These are phyloP conservation scores for Porites divaricata DNA, from an alignment of 92 coral and sea anemone species.

Conservation along the genomic window DNA sequence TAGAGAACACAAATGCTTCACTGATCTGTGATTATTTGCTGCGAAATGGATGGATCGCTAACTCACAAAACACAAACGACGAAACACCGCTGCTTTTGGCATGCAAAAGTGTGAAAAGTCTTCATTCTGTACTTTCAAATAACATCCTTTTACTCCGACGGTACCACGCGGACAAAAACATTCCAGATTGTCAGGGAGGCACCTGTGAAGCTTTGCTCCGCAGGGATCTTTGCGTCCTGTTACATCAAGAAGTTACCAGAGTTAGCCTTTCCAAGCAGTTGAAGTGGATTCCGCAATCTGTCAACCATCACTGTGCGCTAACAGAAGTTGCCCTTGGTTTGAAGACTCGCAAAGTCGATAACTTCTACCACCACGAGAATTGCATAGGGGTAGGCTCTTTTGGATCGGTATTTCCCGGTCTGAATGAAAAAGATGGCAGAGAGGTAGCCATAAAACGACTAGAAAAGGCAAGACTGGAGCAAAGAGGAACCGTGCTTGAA, in stretches of 20 bases:
- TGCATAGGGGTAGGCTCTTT: slow-evolving; percentile 58
- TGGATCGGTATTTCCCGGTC: slow-evolving; percentile 49
- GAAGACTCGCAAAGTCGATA: slow-evolving; percentile 7
- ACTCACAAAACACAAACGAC: neutral
- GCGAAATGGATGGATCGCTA: neutral
- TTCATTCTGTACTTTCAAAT: no score
- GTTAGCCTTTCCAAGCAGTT: slow-evolving; percentile 26
- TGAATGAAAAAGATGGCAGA: slow-evolving; percentile 60
- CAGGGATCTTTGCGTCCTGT: slow-evolving; percentile 17
- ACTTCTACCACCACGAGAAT: slow-evolving; percentile 29
- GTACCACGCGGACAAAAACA: slow-evolving; percentile 19
- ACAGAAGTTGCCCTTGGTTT: slow-evolving; percentile 35
- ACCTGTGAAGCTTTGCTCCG: slow-evolving; percentile 20
- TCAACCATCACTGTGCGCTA: slow-evolving; percentile 17
- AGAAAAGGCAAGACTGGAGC: slow-evolving; percentile 36
- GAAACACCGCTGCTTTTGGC: slow-evolving; percentile 14
- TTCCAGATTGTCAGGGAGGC: slow-evolving; percentile 7
- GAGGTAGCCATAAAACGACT: slow-evolving; percentile 73
- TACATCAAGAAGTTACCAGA: slow-evolving; percentile 6
- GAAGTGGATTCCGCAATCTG: slow-evolving; percentile 47
- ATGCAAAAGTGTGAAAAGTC: neutral
- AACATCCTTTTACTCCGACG: slow-evolving; percentile 21
- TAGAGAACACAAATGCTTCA: neutral
- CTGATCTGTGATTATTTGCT: slow-evolving; percentile 8
- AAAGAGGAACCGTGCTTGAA: neutral